Evolutionary conservation across 2,113 vertebrate genomes (phyloP).

Genomic region (Cygnus buccinator): DNA sequence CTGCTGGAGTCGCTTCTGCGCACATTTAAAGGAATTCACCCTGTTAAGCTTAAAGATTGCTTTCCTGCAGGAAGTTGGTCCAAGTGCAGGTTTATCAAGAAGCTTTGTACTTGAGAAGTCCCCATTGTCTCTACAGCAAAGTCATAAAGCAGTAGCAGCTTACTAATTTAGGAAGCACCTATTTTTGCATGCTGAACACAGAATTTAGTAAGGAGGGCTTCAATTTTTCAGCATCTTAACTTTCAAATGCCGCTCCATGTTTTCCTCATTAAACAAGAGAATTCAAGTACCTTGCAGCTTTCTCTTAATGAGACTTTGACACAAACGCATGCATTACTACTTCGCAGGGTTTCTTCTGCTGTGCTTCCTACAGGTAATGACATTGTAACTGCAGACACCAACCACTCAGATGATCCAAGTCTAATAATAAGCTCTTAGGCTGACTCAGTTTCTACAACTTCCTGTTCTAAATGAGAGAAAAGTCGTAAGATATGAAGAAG

Average conservation of each 20-base stretch:
- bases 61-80: neutral
- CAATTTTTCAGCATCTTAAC: neutral
- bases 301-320: neutral
- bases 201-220: neutral
- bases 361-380: neutral
- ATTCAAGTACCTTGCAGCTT: neutral
- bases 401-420: neutral
- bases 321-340: neutral
- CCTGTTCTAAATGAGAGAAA: neutral
- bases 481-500: neutral
- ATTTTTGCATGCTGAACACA: neutral
- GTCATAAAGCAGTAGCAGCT: neutral
- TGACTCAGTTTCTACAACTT: neutral
- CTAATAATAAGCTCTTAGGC: neutral
- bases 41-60: neutral
- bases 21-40: neutral
- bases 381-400: neutral
- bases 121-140: neutral
- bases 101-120: neutral
- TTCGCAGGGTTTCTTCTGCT: neutral
- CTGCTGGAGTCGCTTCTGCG: neutral
- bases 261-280: neutral
- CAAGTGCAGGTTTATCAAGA: neutral
- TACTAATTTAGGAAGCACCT: neutral
- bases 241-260: neutral